phyloP scores from a whole-genome alignment of 2,797 vertebrate genomes.

The Gephyroberyx darwinii region DNA sequence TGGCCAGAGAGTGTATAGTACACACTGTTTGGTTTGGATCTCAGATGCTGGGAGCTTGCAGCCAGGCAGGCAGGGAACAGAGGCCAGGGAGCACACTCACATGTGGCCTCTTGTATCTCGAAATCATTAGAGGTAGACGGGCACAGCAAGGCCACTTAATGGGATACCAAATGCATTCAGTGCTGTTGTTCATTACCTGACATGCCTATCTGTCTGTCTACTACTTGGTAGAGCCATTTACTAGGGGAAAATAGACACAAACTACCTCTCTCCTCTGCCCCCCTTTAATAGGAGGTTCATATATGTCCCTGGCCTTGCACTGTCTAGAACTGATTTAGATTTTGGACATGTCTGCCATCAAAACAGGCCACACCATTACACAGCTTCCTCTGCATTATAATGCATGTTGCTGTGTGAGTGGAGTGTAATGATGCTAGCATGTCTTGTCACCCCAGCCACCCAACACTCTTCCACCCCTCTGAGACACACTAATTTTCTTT shows the following conservation, averaged over 20 bases:
- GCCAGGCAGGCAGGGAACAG: slow-evolving; percentile 37
- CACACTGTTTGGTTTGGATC: slow-evolving; percentile 15
- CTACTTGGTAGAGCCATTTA: slow-evolving; percentile 49
- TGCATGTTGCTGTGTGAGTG: slow-evolving; percentile 14
- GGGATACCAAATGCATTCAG: slow-evolving; percentile 62
- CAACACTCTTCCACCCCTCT: slow-evolving; percentile 9
- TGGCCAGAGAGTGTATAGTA: neutral
- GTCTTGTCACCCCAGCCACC: slow-evolving; percentile 4
- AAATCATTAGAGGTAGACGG: slow-evolving; percentile 69
- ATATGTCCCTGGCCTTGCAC: neutral
- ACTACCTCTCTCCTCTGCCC: slow-evolving; percentile 26
- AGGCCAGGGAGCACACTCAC: slow-evolving; percentile 43
- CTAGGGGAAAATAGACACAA: slow-evolving; percentile 35
- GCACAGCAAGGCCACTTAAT: slow-evolving; percentile 68
- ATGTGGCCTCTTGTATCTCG: slow-evolving; percentile 55
- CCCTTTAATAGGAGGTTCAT: slow-evolving; percentile 24
- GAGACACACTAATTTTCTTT: slow-evolving; percentile 49
- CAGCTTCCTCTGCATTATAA: slow-evolving; percentile 16
- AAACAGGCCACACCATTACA: slow-evolving; percentile 26
- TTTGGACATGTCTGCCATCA: slow-evolving; percentile 7
- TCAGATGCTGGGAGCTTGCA: slow-evolving; percentile 27
- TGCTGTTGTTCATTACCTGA: slow-evolving; percentile 68
- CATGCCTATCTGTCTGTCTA: slow-evolving; percentile 45
- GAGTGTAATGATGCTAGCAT: slow-evolving; percentile 30
- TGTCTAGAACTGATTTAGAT: slow-evolving; percentile 7